Conservation (phyloP, 1,140 invertebrate genomes). For the Lepeophtheirus salmonis region DNA sequence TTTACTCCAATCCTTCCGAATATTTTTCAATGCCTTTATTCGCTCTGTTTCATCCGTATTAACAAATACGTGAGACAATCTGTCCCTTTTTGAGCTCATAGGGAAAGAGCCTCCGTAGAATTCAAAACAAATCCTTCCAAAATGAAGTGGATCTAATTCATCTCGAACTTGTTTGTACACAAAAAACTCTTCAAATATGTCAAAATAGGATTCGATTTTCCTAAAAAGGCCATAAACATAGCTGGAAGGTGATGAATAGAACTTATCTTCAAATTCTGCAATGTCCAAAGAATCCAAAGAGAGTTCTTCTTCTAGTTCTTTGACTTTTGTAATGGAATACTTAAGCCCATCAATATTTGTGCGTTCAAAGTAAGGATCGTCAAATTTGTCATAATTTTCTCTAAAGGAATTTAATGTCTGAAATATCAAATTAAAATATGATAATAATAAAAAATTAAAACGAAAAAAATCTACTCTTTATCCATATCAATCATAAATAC, state of each 20-base stretch:
- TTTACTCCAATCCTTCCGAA: background rate
- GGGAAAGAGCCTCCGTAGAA: conserved; percentile 3
- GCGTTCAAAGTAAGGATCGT: background rate
- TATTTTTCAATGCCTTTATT: background rate
- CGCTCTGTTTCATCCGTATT: background rate
- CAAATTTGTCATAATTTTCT: conserved; percentile 9
- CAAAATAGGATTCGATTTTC: background rate
- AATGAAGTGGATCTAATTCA: background rate
- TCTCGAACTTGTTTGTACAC: background rate
- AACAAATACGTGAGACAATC: background rate
- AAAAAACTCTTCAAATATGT: background rate
- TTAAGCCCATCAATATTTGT: background rate
- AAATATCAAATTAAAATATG: background rate
- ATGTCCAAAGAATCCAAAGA: background rate
- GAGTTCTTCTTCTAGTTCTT: background rate
- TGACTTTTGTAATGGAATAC: conserved; percentile 2
- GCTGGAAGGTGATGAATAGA: background rate
- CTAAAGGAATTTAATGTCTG: conserved; percentile 1
- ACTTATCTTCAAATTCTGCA: conserved; percentile 7
- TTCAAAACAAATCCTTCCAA: background rate
- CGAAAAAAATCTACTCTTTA: no score
- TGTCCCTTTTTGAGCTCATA: background rate
- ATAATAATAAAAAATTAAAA: background rate
- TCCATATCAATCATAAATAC: no score
- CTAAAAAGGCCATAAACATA: background rate